These are phyloP conservation scores for Heliconius aoede DNA, from an alignment of 2,888 invertebrate species.

Conservation along the genomic window DNA sequence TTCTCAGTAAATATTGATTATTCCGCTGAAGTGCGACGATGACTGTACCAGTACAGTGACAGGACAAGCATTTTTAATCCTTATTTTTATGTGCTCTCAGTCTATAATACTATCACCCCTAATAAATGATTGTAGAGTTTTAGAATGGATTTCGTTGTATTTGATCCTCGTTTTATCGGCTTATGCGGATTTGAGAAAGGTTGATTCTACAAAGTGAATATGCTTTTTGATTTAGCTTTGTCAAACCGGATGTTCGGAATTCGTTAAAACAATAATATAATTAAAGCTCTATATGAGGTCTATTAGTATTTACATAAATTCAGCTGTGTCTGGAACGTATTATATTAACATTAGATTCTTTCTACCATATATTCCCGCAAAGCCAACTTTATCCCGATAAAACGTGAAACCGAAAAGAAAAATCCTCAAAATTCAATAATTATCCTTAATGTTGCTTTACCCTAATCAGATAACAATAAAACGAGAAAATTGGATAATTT, in stretches of 20 bases:
- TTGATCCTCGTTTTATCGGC: slow-evolving; percentile 55
- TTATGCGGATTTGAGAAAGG: slow-evolving; percentile 52
- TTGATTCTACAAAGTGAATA: slow-evolving; percentile 47
- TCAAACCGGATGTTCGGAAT: slow-evolving; percentile 6
- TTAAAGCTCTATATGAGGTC: not conserved
- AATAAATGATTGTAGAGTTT: slow-evolving; percentile 43
- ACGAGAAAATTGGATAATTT: not conserved
- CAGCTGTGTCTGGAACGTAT: too few relatives aligned
- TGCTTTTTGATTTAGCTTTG: slow-evolving; percentile 33
- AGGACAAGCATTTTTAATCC: slow-evolving; percentile 1
- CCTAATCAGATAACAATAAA: not conserved
- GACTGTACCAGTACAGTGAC: slow-evolving; percentile 1
- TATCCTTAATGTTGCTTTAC: not conserved
- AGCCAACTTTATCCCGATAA: too few relatives aligned
- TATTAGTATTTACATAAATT: not conserved
- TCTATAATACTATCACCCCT: not conserved
- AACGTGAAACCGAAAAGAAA: too few relatives aligned
- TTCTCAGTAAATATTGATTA: slow-evolving; percentile 35
- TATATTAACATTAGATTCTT: too few relatives aligned
- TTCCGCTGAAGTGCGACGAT: slow-evolving; percentile 29
- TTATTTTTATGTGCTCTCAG: not conserved
- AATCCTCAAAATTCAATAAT: not conserved
- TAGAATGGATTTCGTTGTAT: slow-evolving; percentile 44
- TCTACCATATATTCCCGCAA: too few relatives aligned
- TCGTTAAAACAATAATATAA: slow-evolving; percentile 16